Conservation (phyloP, 2,113 vertebrate species). For the Hoplias malabaricus region DNA sequence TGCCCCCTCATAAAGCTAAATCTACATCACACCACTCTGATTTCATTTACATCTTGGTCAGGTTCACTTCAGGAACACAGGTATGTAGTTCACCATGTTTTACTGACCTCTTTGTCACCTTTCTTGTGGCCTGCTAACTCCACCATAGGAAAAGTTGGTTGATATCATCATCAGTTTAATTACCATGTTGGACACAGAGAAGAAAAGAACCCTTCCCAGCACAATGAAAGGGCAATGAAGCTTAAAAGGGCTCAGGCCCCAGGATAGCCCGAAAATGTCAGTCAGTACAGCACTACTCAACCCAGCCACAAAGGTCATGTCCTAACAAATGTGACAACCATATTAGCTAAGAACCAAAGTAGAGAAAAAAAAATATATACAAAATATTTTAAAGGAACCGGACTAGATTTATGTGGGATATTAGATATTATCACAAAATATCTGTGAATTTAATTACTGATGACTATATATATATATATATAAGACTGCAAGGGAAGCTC, state of each 20-base stretch:
- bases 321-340: background rate
- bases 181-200: background rate
- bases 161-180: background rate
- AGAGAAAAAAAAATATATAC: too few relatives aligned
- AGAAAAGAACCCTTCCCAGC: background rate
- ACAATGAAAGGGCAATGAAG: background rate
- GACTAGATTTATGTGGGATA: too few relatives aligned
- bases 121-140: background rate
- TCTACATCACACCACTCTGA: too few relatives aligned
- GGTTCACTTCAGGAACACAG: background rate
- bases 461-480: too few relatives aligned
- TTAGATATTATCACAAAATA: too few relatives aligned
- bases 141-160: background rate
- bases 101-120: background rate
- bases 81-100: background rate
- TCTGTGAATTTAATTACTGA: too few relatives aligned
- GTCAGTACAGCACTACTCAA: background rate
- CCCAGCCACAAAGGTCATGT: background rate
- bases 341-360: too few relatives aligned
- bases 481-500: too few relatives aligned
- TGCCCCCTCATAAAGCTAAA: too few relatives aligned
- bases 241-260: background rate
- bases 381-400: too few relatives aligned
- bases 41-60: too few relatives aligned
- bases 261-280: background rate